Percentiles rank a stretch among this genome's conserved stretches.
Evolutionary conservation across 2,888 invertebrate genomes (phyloP).

Genomic region (Rhagonycha fulva): DNA sequence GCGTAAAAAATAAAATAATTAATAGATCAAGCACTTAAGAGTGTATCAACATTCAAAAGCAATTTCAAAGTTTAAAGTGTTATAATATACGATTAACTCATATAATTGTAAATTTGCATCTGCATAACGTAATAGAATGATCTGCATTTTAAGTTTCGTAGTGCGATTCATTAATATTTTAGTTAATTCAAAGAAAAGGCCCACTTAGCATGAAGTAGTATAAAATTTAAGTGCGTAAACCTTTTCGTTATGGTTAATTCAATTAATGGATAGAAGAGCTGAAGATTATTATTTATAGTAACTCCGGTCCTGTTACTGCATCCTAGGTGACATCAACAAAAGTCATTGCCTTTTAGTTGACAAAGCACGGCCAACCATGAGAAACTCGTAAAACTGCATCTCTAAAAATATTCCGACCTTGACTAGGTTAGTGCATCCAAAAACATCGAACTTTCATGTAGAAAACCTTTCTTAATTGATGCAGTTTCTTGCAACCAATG

Average conservation of each 20-base stretch:
- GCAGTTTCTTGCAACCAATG: slow-evolving; percentile 4
- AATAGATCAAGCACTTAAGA: background rate
- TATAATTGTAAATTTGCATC: background rate
- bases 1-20: background rate
- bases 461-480: slow-evolving; percentile 5
- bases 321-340: slow-evolving; percentile 20
- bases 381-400: slow-evolving; percentile 34
- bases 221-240: background rate
- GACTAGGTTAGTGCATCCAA: slow-evolving; percentile 34
- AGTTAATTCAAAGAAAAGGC: background rate
- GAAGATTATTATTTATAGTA: background rate
- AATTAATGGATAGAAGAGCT: background rate
- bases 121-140: background rate
- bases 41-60: background rate
- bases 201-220: background rate
- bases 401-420: slow-evolving; percentile 32
- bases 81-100: background rate
- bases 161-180: background rate
- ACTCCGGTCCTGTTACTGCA: slow-evolving; percentile 24
- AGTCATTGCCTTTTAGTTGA: slow-evolving; percentile 27
- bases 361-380: slow-evolving; percentile 29
- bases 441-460: slow-evolving; percentile 20
- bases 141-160: background rate
- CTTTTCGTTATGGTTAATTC: background rate
- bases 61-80: background rate